Conservation (phyloP, 2,797 vertebrate genomes). For the Xenops minutus region DNA sequence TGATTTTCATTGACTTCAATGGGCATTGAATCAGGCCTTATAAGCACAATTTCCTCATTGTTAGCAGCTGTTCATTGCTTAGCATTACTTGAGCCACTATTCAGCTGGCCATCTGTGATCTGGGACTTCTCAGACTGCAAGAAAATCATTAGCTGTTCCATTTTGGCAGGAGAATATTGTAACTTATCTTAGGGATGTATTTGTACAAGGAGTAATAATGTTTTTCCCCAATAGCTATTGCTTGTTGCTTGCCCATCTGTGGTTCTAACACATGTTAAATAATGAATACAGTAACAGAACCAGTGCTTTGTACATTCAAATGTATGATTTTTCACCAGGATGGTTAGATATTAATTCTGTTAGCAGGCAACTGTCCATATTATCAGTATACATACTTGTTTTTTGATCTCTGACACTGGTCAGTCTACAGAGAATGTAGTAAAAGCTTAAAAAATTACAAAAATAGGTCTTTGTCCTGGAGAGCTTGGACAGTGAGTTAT, state of each 20-base stretch:
- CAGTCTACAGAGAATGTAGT: neutral
- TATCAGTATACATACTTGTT: neutral
- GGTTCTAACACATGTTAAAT: conserved; percentile 18
- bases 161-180: conserved; percentile 38
- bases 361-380: neutral
- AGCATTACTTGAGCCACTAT: conserved; percentile 42
- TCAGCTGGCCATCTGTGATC: conserved; percentile 50
- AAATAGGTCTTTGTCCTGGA: neutral
- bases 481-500: neutral
- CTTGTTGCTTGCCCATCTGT: conserved; percentile 39
- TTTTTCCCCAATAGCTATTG: conserved; percentile 43
- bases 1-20: conserved; percentile 45
- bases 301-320: neutral
- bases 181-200: conserved; percentile 32
- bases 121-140: conserved; percentile 47
- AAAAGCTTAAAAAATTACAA: neutral
- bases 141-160: conserved; percentile 36
- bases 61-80: conserved; percentile 60
- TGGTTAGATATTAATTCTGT: neutral
- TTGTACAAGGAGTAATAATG: conserved; percentile 42
- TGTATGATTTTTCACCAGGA: neutral
- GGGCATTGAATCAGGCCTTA: conserved; percentile 22
- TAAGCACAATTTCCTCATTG: conserved; percentile 61
- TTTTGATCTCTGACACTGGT: neutral
- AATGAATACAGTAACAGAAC: conserved; percentile 28